Base-by-base conservation (phyloP, 2,888 invertebrate genomes). In the Apotomis betuletana region DNA sequence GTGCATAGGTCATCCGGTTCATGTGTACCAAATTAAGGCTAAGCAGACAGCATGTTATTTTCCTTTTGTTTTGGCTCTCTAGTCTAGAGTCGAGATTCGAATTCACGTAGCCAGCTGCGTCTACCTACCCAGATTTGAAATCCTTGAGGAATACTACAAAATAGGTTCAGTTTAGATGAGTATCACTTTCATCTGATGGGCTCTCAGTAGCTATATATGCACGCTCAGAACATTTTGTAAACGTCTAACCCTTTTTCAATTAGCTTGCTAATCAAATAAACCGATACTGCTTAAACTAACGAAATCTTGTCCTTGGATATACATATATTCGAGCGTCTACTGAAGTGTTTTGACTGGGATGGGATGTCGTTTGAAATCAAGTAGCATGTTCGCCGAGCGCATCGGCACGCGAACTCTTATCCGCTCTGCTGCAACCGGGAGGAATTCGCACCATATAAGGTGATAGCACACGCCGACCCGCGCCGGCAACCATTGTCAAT, bases 401-500 rank as follows among this genome's bases (percentile, higher is more conserved):
- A 82, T 74, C 77, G 76, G 80, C 76, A 83, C 83, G 83, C 85
- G 78, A 83, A 81, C 75, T 71, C 77, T 87, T 87, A 85, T 83
- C 83, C 85, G 85, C 85, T 85, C 82, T 77, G 82, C 75, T 83
- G 84, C 81, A 79, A 79, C 77, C 80, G 83, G 79, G 80, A 81
- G 87, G 88, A 87, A 90, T 90, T 88, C 89, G 79, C 70, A 73
- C 91, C 91, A 82, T 91, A 90, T 91, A 91, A 89, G 90, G 90
- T 51, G 57, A 71, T 81, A 81, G 76, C 58, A 52, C 61, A 70
- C 64, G 75, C 77, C 74, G 75, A 74, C 80, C 84, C 83, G 75
- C 83, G 70, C 85, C 84, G 76, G 76, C 76, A 75, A 75, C 75
- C 76, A 82, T 85, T 86, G 83, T 83, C 79, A 77, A 76, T 74